A percentile compares a stretch with the other conserved stretches of the same genome.
phyloP scores from a whole-genome alignment of 2,113 vertebrate genomes.

The Siniperca knerii region DNA sequence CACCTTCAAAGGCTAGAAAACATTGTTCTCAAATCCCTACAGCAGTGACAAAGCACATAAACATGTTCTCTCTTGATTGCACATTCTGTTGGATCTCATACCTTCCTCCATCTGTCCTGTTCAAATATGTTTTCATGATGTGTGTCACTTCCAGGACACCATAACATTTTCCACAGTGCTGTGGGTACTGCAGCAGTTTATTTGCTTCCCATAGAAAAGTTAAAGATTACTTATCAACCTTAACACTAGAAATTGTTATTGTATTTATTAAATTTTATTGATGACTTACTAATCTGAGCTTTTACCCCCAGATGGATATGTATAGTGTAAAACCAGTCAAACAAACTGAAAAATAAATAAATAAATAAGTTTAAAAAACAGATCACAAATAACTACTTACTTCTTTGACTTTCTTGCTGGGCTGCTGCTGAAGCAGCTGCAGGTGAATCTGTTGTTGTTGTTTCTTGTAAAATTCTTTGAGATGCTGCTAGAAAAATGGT shows the following conservation, averaged over 20 bases:
- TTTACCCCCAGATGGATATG: background rate
- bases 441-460: constrained; percentile 96
- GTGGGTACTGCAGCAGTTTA: background rate
- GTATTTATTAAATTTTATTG: background rate
- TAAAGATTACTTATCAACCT: background rate
- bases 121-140: background rate
- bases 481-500: constrained; percentile 91
- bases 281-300: too few species aligned
- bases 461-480: constrained; percentile 98
- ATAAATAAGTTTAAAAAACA: background rate
- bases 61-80: background rate
- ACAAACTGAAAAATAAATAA: background rate
- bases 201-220: background rate
- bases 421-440: constrained; percentile 92
- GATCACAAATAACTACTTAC: constrained; percentile 65
- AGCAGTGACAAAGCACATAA: background rate
- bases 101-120: background rate
- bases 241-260: background rate
- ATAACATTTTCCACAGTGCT: background rate
- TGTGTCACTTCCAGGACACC: background rate
- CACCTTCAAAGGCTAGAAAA: background rate
- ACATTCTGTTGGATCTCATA: background rate
- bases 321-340: background rate
- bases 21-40: background rate
- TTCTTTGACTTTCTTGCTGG: constrained; percentile 92